A percentile compares a stretch with the other conserved stretches of the same genome.
These are phyloP conservation scores for Rotaria sp. DNA, from an alignment of 2,888 invertebrate species.

Conservation along the genomic window DNA sequence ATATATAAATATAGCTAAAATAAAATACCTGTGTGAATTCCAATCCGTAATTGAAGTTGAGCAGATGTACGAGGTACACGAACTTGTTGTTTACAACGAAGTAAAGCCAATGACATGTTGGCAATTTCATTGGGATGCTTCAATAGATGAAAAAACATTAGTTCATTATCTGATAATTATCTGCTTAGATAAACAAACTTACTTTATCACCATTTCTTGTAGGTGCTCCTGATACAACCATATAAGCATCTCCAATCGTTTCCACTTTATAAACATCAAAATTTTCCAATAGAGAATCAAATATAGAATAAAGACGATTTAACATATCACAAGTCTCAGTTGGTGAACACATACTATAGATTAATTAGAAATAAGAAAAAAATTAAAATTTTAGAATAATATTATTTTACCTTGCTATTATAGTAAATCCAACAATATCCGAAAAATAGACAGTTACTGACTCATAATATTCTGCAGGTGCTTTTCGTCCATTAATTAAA, in stretches of 20 bases:
- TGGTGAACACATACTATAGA: not conserved
- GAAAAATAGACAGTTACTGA: conserved; percentile 6
- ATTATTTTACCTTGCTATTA: not conserved
- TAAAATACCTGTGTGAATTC: conserved; percentile 5
- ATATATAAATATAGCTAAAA: not conserved
- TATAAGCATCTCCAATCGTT: conserved; percentile 27
- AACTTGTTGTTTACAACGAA: conserved; percentile 20
- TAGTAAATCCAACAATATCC: conserved; percentile 6
- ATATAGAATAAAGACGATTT: conserved; percentile 17
- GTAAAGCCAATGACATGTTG: not conserved
- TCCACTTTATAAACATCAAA: conserved; percentile 30
- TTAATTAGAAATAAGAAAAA: not conserved
- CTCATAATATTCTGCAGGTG: conserved; percentile 26
- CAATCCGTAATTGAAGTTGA: not conserved
- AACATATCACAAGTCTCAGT: conserved; percentile 26
- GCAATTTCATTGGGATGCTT: conserved; percentile 18
- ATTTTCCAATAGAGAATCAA: conserved; percentile 19
- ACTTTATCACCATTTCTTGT: conserved; percentile 14
- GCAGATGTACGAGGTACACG: not conserved
- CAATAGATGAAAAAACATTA: not conserved
- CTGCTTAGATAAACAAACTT: not conserved
- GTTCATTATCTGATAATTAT: not conserved
- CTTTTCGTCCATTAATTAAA: conserved; percentile 15
- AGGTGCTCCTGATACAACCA: not conserved
- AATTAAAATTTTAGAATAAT: not conserved